phyloP scores from a whole-genome alignment of 2,797 vertebrate species.

The Agapornis canus region DNA sequence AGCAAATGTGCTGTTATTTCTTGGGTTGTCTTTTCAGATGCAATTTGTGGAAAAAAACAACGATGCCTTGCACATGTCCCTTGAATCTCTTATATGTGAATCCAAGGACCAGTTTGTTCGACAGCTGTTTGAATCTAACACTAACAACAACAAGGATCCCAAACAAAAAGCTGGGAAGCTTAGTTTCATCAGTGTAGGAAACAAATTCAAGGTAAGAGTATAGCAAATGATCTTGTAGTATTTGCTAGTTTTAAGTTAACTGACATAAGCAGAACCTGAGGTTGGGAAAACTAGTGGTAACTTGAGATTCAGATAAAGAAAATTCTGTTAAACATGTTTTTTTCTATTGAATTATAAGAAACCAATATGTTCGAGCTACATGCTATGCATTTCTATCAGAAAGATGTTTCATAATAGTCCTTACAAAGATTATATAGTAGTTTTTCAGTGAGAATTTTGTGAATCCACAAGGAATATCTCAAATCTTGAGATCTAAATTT shows the following conservation, averaged over 20 bases:
- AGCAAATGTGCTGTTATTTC: background rate
- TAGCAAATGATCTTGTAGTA: background rate
- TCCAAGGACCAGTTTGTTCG: constrained; percentile 92
- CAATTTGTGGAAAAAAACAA: constrained; percentile 99
- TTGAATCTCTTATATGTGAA: constrained; percentile 92
- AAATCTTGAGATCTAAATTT: background rate
- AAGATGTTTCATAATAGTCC: background rate
- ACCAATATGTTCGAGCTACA: background rate
- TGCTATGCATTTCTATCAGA: background rate
- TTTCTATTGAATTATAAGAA: background rate
- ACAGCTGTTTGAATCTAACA: constrained; percentile 88
- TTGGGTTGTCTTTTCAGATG: constrained; percentile 78
- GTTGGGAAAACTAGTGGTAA: background rate
- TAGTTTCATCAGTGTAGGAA: constrained; percentile 96
- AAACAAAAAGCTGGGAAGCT: constrained; percentile 97
- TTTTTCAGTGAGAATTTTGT: background rate
- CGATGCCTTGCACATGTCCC: constrained; percentile 95
- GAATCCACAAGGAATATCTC: background rate
- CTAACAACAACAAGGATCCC: constrained; percentile 88
- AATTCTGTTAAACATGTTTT: background rate
- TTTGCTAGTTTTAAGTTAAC: background rate
- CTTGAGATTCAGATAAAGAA: background rate
- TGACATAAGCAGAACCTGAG: background rate
- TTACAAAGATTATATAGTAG: background rate
- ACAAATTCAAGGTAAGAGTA: constrained; percentile 93